Conservation (phyloP, 2,888 invertebrate genomes). For the Himalopsyche kuldschensis region DNA sequence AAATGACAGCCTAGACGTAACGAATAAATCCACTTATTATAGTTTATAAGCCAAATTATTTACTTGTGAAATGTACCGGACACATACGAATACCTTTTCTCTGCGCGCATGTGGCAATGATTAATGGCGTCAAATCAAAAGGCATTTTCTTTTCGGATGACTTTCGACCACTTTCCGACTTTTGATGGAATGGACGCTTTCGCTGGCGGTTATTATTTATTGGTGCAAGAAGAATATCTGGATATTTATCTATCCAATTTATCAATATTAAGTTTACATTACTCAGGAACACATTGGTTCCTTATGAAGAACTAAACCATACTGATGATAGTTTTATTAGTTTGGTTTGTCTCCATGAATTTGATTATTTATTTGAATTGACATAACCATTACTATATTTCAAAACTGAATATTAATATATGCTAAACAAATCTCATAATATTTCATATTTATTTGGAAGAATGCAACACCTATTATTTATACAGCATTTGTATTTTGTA, state of each 20-base stretch:
- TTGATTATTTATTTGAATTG: too few species aligned
- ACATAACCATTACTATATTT: too few species aligned
- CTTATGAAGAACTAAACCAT: too few species aligned
- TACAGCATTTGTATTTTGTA: too few species aligned
- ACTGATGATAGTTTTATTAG: too few species aligned
- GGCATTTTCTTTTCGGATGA: slow-evolving; percentile 25
- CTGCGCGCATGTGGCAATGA: slow-evolving; percentile 22
- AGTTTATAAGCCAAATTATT: slow-evolving; percentile 39
- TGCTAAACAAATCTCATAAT: too few species aligned
- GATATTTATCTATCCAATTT: not conserved
- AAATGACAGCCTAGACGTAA: slow-evolving; percentile 51
- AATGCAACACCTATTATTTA: too few species aligned
- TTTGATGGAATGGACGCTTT: not conserved
- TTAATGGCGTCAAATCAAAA: slow-evolving; percentile 30
- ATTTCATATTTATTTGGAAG: too few species aligned
- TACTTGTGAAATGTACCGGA: slow-evolving; percentile 36
- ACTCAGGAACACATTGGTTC: too few species aligned
- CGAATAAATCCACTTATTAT: slow-evolving; percentile 58
- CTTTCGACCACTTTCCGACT: not conserved
- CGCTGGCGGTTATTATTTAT: not conserved
- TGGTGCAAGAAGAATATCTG: not conserved
- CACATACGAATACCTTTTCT: slow-evolving; percentile 26
- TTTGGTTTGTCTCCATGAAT: too few species aligned
- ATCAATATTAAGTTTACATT: not conserved
- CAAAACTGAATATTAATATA: too few species aligned